phyloP scores from a whole-genome alignment of 1,140 invertebrate genomes.

The Berghia stephanieae region DNA sequence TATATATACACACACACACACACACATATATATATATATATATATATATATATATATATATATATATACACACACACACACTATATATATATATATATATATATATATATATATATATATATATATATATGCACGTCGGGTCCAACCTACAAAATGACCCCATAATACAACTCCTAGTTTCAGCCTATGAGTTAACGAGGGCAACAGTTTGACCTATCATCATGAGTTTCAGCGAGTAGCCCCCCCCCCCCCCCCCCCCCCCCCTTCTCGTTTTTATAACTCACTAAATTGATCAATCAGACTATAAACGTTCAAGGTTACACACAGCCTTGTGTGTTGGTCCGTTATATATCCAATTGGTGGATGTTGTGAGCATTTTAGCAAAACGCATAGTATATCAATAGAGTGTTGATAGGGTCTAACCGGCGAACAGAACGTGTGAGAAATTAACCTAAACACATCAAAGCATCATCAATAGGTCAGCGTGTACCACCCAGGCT shows the following conservation, averaged over 20 bases:
- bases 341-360: too few species aligned
- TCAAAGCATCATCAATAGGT: conserved; percentile 31
- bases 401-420: not conserved
- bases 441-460: not conserved
- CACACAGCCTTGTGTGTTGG: too few species aligned
- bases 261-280: too few species aligned
- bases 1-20: conserved; percentile 4
- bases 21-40: not conserved
- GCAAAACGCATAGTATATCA: not conserved
- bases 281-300: too few species aligned
- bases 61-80: not conserved
- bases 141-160: not conserved
- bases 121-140: not conserved
- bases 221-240: too few species aligned
- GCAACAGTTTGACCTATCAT: too few species aligned
- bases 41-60: not conserved
- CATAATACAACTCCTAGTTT: not conserved
- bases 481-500: conserved; percentile 51
- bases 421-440: not conserved
- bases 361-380: too few species aligned
- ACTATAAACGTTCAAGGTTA: too few species aligned
- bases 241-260: too few species aligned
- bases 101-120: not conserved
- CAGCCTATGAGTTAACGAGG: conserved; percentile 10
- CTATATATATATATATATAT: not conserved